phyloP scores from a whole-genome alignment of 2,797 vertebrate genomes.

The Chiloscyllium punctatum region DNA sequence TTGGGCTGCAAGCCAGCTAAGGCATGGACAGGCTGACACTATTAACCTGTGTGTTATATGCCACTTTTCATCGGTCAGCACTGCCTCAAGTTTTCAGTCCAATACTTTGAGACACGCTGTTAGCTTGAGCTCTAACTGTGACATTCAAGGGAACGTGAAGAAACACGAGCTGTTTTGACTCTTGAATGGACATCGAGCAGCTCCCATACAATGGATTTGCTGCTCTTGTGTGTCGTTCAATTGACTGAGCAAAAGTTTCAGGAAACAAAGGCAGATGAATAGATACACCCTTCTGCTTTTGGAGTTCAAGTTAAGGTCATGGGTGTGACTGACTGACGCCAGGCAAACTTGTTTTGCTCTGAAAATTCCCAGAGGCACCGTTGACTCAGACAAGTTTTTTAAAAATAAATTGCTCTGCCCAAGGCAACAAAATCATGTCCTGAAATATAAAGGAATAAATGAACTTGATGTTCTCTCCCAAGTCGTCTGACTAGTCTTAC shows the following conservation, averaged over 20 bases:
- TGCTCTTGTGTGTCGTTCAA: slow-evolving; percentile 17
- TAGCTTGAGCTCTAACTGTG: background rate
- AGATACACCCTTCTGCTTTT: slow-evolving; percentile 30
- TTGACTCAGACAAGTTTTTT: slow-evolving; percentile 25
- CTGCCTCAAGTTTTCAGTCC: background rate
- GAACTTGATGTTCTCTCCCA: background rate
- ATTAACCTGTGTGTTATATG: background rate
- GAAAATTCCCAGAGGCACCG: slow-evolving; percentile 17
- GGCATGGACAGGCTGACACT: background rate
- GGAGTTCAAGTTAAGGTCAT: slow-evolving; percentile 27
- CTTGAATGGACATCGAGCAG: background rate
- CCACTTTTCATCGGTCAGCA: background rate
- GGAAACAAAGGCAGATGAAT: slow-evolving; percentile 32
- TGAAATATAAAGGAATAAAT: background rate
- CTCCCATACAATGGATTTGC: background rate
- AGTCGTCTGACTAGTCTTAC: too few relatives aligned
- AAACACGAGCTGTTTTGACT: background rate
- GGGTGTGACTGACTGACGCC: slow-evolving; percentile 36
- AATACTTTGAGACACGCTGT: background rate
- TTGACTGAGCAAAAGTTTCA: slow-evolving; percentile 33
- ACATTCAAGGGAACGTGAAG: background rate
- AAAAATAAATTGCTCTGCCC: background rate
- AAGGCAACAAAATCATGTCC: background rate
- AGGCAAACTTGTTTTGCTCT: slow-evolving; percentile 27
- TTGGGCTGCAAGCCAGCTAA: background rate